Conservation (phyloP, 2,113 vertebrate species). For the Brachyistius frenatus region DNA sequence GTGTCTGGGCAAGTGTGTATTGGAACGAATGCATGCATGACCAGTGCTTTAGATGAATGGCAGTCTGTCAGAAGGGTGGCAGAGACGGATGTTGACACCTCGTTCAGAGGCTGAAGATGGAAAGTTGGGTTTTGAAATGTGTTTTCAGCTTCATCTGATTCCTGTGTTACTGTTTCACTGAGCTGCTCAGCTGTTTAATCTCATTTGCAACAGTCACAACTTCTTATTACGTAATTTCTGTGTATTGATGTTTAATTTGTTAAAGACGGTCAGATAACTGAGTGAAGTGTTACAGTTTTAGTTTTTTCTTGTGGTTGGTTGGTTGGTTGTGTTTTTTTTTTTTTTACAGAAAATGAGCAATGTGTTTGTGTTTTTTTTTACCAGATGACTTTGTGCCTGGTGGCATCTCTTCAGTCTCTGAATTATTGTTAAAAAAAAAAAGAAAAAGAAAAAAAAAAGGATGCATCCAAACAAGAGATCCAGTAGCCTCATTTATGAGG, state of each 20-base stretch:
- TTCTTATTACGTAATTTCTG: neutral
- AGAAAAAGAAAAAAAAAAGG: neutral
- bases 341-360: conserved; percentile 1
- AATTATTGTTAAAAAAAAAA: too few relatives aligned
- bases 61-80: conserved; percentile 43
- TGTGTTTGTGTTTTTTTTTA: conserved; percentile 30
- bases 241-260: conserved; percentile 39
- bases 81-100: neutral
- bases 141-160: conserved; percentile 19
- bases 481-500: conserved; percentile 49
- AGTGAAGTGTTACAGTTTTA: neutral
- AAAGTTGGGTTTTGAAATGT: conserved; percentile 12
- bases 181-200: conserved; percentile 10
- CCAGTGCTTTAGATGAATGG: conserved; percentile 8
- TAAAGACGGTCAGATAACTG: neutral
- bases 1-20: neutral
- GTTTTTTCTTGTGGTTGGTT: neutral
- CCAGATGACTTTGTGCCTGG: neutral
- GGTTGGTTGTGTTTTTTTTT: conserved; percentile 17
- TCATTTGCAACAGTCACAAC: neutral
- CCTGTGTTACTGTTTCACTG: neutral
- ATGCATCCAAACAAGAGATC: conserved; percentile 12
- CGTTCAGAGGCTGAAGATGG: neutral
- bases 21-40: conserved; percentile 28
- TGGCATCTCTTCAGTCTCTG: neutral